These are phyloP conservation scores for Sterrhoptilus dennistouni DNA, from an alignment of 2,113 vertebrate genomes.

Conservation along the genomic window DNA sequence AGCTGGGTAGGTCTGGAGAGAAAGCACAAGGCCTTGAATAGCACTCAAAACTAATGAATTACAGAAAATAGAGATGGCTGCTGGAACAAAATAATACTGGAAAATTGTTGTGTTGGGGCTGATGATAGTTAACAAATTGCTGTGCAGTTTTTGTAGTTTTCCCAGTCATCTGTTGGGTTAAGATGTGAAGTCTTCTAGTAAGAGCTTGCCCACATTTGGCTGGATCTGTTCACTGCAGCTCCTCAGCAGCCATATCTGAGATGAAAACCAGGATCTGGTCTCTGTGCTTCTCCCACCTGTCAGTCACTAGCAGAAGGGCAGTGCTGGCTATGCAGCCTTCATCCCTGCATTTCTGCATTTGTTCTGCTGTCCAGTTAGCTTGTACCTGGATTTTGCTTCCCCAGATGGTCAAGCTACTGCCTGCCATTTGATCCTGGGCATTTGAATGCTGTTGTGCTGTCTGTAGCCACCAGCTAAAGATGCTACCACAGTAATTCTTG, in stretches of 20 bases:
- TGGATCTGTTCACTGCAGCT: neutral
- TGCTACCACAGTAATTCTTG: neutral
- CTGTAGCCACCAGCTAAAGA: neutral
- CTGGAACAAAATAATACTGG: neutral
- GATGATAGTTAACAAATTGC: neutral
- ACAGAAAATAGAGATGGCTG: neutral
- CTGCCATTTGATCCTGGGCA: neutral
- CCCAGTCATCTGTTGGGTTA: neutral
- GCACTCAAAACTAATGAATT: neutral
- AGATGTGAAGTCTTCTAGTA: neutral
- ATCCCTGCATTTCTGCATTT: neutral
- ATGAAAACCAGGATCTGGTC: neutral
- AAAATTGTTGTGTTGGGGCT: neutral
- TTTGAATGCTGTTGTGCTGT: neutral
- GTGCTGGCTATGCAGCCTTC: neutral
- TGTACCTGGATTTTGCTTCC: neutral
- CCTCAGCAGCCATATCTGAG: neutral
- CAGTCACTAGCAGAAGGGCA: neutral
- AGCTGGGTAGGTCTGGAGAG: neutral
- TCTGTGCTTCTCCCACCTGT: neutral
- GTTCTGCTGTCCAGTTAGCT: neutral
- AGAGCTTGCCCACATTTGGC: neutral
- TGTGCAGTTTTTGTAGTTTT: neutral
- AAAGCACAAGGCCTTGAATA: neutral
- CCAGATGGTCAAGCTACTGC: neutral